A percentile compares a stretch with the other conserved stretches of the same genome.
These are phyloP conservation scores for Astyanax mexicanus DNA, from an alignment of 2,797 vertebrate species.

Conservation along the genomic window DNA sequence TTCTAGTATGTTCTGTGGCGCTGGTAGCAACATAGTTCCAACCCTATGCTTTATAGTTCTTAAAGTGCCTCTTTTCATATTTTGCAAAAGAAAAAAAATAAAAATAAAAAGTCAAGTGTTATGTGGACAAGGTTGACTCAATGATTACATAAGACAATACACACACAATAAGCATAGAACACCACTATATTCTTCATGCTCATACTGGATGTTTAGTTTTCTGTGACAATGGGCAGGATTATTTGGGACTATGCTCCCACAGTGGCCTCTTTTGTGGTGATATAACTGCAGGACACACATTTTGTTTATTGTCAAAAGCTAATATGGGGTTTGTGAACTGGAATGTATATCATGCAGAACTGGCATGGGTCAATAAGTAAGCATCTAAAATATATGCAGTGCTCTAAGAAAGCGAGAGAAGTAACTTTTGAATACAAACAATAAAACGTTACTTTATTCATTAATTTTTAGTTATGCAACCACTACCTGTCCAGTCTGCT, in stretches of 20 bases:
- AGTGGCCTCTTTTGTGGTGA: not conserved
- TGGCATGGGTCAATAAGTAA: not conserved
- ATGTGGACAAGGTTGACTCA: no score
- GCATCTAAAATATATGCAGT: not conserved
- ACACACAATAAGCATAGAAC: no score
- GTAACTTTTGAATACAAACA: not conserved
- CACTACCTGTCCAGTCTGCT: no score
- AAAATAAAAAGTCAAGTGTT: no score
- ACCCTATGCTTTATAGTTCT: no score
- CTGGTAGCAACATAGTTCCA: no score
- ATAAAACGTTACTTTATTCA: not conserved
- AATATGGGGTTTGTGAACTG: not conserved
- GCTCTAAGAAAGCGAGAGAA: not conserved
- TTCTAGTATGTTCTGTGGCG: no score
- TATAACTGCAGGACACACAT: not conserved
- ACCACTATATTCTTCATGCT: slow-evolving; percentile 62
- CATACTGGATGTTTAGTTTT: slow-evolving; percentile 43
- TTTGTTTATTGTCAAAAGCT: slow-evolving; percentile 16
- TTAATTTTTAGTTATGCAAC: no score
- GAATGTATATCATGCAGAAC: slow-evolving; percentile 2
- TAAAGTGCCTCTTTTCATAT: no score
- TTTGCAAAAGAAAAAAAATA: no score
- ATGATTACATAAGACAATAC: no score
- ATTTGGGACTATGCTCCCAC: slow-evolving; percentile 61
- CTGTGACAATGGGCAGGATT: slow-evolving; percentile 49